These are phyloP conservation scores for Cranoglanis bouderius DNA, from an alignment of 2,113 vertebrate species.

Conservation along the genomic window DNA sequence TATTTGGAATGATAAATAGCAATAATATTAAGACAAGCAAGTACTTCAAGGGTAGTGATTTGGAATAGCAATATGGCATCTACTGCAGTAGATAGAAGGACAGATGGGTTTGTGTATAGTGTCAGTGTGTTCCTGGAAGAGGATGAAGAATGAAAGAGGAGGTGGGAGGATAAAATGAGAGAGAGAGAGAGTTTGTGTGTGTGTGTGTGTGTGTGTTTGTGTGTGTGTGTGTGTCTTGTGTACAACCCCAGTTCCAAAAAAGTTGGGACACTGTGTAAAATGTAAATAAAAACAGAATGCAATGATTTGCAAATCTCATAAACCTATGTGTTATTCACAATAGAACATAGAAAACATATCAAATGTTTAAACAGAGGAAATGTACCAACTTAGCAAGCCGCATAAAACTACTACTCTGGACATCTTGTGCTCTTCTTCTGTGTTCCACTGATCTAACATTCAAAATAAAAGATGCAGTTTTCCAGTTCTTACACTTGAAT, in stretches of 20 bases:
- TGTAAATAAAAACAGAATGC: no score
- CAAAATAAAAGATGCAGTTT: neutral
- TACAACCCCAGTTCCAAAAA: no score
- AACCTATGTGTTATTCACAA: no score
- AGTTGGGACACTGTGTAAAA: no score
- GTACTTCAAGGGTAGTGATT: conserved; percentile 31
- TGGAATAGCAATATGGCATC: conserved; percentile 16
- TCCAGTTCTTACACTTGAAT: neutral
- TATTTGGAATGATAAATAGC: conserved; percentile 35
- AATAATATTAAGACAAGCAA: conserved; percentile 41
- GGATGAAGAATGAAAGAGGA: conserved; percentile 2
- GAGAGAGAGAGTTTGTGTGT: neutral
- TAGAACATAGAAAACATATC: no score
- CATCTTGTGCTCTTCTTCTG: neutral
- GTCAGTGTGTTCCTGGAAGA: conserved; percentile 2
- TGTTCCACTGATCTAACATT: neutral
- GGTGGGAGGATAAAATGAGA: neutral
- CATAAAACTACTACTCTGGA: neutral
- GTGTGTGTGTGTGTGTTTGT: no score
- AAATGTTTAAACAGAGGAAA: no score
- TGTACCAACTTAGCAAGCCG: neutral
- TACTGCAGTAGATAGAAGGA: conserved; percentile 6
- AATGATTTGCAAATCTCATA: no score
- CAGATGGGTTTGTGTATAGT: conserved; percentile 16
- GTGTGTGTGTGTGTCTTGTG: neutral